phyloP scores from a whole-genome alignment of 1,140 invertebrate species.

The Diorhabda elongata region DNA sequence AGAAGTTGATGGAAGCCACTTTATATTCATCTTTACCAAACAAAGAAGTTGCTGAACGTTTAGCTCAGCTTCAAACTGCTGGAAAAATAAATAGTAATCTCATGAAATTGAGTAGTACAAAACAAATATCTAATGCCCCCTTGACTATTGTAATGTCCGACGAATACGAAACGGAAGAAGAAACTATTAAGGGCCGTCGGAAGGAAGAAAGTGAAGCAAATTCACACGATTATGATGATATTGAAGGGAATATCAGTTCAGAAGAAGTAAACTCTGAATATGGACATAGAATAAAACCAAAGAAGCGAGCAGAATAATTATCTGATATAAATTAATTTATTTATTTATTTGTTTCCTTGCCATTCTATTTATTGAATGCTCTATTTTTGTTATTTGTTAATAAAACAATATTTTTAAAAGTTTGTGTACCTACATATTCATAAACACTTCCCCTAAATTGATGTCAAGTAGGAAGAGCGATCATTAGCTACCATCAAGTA shows the following conservation, averaged over 20 bases:
- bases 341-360: constrained; percentile 22
- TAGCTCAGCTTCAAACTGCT: constrained; percentile 52
- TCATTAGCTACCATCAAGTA: no score
- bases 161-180: constrained; percentile 20
- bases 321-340: constrained; percentile 15
- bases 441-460: no score
- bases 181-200: constrained; percentile 4
- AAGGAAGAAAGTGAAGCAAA: constrained; percentile 32
- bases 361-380: constrained; percentile 9
- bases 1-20: constrained; percentile 8
- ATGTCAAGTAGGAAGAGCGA: no score
- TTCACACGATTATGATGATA: constrained; percentile 33
- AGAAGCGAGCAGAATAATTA: constrained; percentile 15
- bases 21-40: constrained; percentile 51
- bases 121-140: not conserved
- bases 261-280: constrained; percentile 15
- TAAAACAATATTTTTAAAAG: constrained; percentile 5
- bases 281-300: constrained; percentile 25
- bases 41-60: constrained; percentile 51
- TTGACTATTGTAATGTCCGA: constrained; percentile 40
- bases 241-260: constrained; percentile 17
- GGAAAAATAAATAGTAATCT: constrained; percentile 46
- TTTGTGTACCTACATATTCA: not conserved
- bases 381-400: constrained; percentile 6
- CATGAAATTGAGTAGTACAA: constrained; percentile 19